phyloP scores from a whole-genome alignment of 2,888 invertebrate genomes.

The Acrobasis repandana region DNA sequence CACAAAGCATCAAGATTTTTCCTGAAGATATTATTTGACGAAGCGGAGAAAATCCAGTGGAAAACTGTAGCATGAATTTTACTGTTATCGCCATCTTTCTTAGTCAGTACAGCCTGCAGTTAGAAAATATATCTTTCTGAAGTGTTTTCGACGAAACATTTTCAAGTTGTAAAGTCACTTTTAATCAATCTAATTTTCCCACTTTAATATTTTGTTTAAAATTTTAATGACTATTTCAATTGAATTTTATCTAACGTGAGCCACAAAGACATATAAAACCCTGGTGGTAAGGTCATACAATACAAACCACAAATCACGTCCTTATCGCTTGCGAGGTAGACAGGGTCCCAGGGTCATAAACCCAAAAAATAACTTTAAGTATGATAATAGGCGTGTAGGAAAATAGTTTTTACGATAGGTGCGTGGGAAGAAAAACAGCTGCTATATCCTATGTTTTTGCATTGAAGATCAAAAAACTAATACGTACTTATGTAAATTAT shows the following conservation, averaged over 20 bases:
- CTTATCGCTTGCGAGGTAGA: too few relatives aligned
- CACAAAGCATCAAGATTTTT: slow-evolving; percentile 8
- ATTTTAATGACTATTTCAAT: neutral
- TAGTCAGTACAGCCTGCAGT: slow-evolving; percentile 19
- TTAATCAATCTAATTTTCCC: neutral
- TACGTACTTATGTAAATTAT: neutral
- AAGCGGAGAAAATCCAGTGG: slow-evolving; percentile 13
- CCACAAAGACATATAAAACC: too few relatives aligned
- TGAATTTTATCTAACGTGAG: too few relatives aligned
- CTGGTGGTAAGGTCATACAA: too few relatives aligned
- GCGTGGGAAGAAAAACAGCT: too few relatives aligned
- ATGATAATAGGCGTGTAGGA: too few relatives aligned
- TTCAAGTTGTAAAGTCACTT: slow-evolving; percentile 4
- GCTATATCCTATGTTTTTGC: too few relatives aligned
- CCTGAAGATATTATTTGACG: slow-evolving; percentile 15
- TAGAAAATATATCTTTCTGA: slow-evolving; percentile 16
- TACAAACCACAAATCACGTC: too few relatives aligned
- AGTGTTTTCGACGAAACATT: slow-evolving; percentile 15
- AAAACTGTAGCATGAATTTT: slow-evolving; percentile 18
- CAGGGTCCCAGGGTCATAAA: too few relatives aligned
- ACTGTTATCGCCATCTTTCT: slow-evolving; percentile 18
- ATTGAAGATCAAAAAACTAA: too few relatives aligned
- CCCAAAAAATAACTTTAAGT: too few relatives aligned
- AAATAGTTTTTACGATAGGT: too few relatives aligned
- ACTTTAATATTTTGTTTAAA: neutral